These are phyloP conservation scores for Zosterops pallidus DNA, from an alignment of 2,113 vertebrate genomes.

Conservation along the genomic window DNA sequence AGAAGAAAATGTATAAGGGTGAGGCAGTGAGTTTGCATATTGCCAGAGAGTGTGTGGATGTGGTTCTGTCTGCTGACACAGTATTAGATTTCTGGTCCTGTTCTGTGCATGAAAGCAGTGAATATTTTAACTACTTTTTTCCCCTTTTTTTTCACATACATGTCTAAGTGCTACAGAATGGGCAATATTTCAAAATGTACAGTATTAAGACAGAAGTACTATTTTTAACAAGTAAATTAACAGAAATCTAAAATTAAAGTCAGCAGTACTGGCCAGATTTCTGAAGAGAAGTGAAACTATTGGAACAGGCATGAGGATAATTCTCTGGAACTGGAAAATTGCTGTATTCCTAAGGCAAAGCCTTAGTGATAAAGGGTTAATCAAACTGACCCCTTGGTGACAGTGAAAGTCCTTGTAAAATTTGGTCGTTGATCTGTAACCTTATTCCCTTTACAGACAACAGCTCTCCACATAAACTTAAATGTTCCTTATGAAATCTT, in stretches of 20 bases:
- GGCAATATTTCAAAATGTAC: slow-evolving; percentile 17
- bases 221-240: slow-evolving; percentile 5
- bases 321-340: background rate
- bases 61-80: slow-evolving; percentile 18
- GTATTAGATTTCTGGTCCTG: slow-evolving; percentile 42
- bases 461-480: background rate
- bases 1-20: background rate
- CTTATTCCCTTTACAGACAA: background rate
- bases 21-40: background rate
- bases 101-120: background rate
- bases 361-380: background rate
- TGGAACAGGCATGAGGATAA: background rate
- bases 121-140: background rate
- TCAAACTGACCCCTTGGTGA: background rate
- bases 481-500: background rate
- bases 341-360: background rate
- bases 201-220: background rate
- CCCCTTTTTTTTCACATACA: background rate
- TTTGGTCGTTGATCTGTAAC: background rate
- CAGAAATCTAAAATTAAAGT: slow-evolving; percentile 14
- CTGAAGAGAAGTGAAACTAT: background rate
- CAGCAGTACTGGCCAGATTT: background rate
- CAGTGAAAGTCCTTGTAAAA: background rate
- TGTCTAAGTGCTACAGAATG: background rate
- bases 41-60: background rate